Percentiles rank a stretch among this genome's conserved stretches.
Evolutionary conservation across 2,797 vertebrate species (phyloP).

Genomic region (Brachyrhaphis roseni): DNA sequence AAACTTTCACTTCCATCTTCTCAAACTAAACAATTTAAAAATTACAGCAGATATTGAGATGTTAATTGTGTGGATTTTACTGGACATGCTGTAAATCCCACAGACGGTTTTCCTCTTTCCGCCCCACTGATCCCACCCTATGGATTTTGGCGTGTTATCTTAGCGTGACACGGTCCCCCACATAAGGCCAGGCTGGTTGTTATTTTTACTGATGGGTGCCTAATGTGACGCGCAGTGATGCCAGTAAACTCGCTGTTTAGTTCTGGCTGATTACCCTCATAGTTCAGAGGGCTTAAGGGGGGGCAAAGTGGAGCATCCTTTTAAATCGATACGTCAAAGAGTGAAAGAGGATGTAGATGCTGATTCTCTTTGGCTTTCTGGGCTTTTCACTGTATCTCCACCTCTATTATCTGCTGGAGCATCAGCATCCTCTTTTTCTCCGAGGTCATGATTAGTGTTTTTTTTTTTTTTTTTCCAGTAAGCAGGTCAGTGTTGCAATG

Average conservation of each 20-base stretch:
- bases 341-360: constrained; percentile 27
- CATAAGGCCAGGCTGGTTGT: constrained; percentile 78
- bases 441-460: constrained; percentile 59
- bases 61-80: not conserved
- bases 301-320: constrained; percentile 55
- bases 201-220: constrained; percentile 80
- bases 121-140: constrained; percentile 34
- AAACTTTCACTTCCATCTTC: not conserved
- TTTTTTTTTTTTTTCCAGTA: constrained; percentile 41
- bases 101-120: constrained; percentile 19
- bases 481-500: constrained; percentile 74
- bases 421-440: constrained; percentile 46
- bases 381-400: constrained; percentile 34
- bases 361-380: constrained; percentile 34
- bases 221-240: constrained; percentile 74
- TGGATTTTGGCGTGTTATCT: constrained; percentile 50
- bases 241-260: constrained; percentile 67
- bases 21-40: not conserved
- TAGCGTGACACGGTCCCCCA: constrained; percentile 68
- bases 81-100: not conserved
- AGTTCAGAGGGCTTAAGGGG: constrained; percentile 65
- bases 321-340: constrained; percentile 70
- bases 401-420: constrained; percentile 39
- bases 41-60: not conserved
- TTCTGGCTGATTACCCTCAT: constrained; percentile 77